Evolutionary conservation across 2,113 vertebrate species (phyloP), one percentile per base, ranked within the genome.

Genomic region (Mugil cephalus): DNA sequence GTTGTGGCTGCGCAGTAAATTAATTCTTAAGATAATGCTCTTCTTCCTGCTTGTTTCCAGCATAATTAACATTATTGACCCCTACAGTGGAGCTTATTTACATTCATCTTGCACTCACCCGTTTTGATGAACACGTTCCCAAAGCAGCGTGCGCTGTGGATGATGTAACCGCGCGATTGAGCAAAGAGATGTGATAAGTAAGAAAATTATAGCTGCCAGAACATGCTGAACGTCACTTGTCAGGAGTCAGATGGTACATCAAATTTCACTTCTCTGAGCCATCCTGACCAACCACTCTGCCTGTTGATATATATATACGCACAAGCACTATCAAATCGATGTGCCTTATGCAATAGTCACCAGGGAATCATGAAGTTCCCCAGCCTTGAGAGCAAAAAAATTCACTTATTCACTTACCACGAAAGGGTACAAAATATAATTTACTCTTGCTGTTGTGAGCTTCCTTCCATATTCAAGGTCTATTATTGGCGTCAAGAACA

Each of bases 11-110:
- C 30, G 30, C 74, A 34, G 59, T 35, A 73, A 66, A 81, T 64
- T 21, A 40, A 74, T 40, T 65, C 50, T 73, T 7, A 21, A 59
- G 69, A 84, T 77, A 72, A 30, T 24, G 7, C 55, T 70, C 34
- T 18, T 47, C 47, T 69, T 35, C 46, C 11, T 52, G 64, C 50
- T 79, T 47, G 30, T 77, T 73, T 67, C 30, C 36, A 24, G 58
- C 52, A 53, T 69, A 73, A 86, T 87, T 84, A 86, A 78, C 85
- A 84, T 69, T 36, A 55, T 30, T 73, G 80, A 87, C 78, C 75
- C 38, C 47, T 21, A 40, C 15, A 52, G 46, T 64, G 17, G 50
- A 84, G 45, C 60, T 55, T 10, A 65, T 68, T 77, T 14, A 7
- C 40, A 50, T 50, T 64, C 24, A 48, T 67, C 36, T 34, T 17